Base-by-base conservation (phyloP, 1,140 invertebrate species). In the Zophobas atratus region DNA sequence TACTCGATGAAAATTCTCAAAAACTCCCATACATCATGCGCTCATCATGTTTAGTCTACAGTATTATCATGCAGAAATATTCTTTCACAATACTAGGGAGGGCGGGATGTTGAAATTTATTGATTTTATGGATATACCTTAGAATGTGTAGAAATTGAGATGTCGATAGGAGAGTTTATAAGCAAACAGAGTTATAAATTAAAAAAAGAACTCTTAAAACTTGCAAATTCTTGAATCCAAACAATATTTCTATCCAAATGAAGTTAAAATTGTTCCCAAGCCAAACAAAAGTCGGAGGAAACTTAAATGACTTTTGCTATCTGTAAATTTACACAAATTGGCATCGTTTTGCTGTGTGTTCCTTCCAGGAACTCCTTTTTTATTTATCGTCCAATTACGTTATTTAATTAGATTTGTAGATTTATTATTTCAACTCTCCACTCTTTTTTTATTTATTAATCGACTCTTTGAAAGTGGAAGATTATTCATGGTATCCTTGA, bases 251-350 rank as follows among this genome's bases (percentile, higher is more conserved):
- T 67, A 67, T 67, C 60, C 60, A 67, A 67, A 67, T 67, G 60
- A 67, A 67, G 60, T 67, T 67, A 67, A 67, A 67, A 67, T 67
- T 67, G 60, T 67, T 67, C 39, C 60, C 60, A 67, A 67, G 60
- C 60, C 60, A 67, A 67, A 67, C 60, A 67, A 67, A 67, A 67
- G 60, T 67, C 60, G 6, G 75, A 49, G 48, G 46, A 76, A 76
- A 76, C 75, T 76, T 76, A 76, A 76, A 67, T 76, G 75, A 76
- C 75, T 76, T 67, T 76, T 76, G 75, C 63, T 76, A 76, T 76
- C 75, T 60, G 73, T 67, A 67, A 67, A 67, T 67, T 67, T 67
- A 67, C 60, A 67, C 60, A 67, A 67, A 67, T 67, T 67, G 60
- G 60, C 60, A 67, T 43, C 60, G 60, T 67, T 67, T 67, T 67